Base-by-base conservation (phyloP, 2,797 vertebrate genomes). In the Enteromius argenteus region DNA sequence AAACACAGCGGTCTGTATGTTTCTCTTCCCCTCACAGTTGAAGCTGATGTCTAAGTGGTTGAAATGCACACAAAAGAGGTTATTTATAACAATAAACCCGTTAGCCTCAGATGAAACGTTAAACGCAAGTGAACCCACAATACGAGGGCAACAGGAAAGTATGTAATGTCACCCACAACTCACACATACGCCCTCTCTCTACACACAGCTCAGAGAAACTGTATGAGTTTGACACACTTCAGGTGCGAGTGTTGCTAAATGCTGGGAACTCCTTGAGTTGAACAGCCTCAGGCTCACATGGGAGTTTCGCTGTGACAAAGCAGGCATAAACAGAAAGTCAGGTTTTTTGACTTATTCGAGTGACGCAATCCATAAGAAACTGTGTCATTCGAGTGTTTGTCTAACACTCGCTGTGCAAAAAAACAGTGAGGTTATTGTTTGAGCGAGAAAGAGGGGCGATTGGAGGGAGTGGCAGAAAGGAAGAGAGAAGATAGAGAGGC, bases 391-490 rank as follows among this genome's bases (percentile, higher is more conserved):
- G 42, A 35, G 32, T 44, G 6, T 21, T 46, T 23, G 37, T 81
- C n/a, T 42, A 8, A 15, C 56, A 19, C 69, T 23, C 13, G 8
- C 21, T 10, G 72, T 10, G 81, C 51, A 30, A 5, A 15, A 51
- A 67, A 66, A 81, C 81, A 76, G 32, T 53, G 46, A 53, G 13
- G n/a, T 19, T 76, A 67, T 76, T 83, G 81, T 83, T 56, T 15
- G 3, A 53, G n/a, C 4, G 35, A 75, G 56, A 74, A 74, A 64
- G 58, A 64, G 56, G 37, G 35, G 32, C 37, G 56, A 23, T 46
- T 44, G 68, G 68, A 44, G 80, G 32, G 42, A 21, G 74, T 39
- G 64, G n/a, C 51, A 73, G 77, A 39, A 23, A 69, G 35, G 49
- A n/a, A 9, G 60, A 68, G 17, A 42, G n/a, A 8, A 62, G 76